Percentiles rank a stretch among this genome's conserved stretches.
Evolutionary conservation across 2,888 invertebrate species (phyloP).

Genomic region (Orthosia gothica): DNA sequence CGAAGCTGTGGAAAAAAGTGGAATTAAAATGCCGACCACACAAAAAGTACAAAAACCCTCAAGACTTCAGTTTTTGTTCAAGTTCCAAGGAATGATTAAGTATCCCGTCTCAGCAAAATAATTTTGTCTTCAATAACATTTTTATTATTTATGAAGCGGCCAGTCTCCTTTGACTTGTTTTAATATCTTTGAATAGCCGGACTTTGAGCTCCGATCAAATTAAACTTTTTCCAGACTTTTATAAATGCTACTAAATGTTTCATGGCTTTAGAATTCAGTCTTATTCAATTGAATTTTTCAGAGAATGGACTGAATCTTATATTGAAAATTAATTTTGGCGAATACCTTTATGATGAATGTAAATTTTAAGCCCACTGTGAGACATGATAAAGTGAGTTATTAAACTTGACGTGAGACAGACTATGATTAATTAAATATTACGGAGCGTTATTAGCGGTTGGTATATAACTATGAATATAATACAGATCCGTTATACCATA

Average conservation of each 20-base stretch:
- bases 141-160: slow-evolving; percentile 64
- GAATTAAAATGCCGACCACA: slow-evolving; percentile 35
- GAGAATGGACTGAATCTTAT: slow-evolving; percentile 4
- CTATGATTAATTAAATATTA: slow-evolving; percentile 38
- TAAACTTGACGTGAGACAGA: slow-evolving; percentile 12
- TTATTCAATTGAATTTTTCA: slow-evolving; percentile 39
- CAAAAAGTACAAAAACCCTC: slow-evolving; percentile 23
- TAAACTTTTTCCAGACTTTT: slow-evolving; percentile 45
- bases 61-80: slow-evolving; percentile 48
- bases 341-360: slow-evolving; percentile 1
- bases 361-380: slow-evolving; percentile 8
- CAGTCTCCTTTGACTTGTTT: slow-evolving; percentile 57
- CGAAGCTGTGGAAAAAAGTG: slow-evolving; percentile 13
- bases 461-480: neutral
- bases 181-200: slow-evolving; percentile 59
- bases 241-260: slow-evolving; percentile 40
- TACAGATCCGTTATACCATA: neutral
- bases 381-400: slow-evolving; percentile 23
- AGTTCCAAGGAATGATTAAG: slow-evolving; percentile 52
- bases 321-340: slow-evolving; percentile 8
- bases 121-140: slow-evolving; percentile 56
- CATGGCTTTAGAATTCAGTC: slow-evolving; percentile 37
- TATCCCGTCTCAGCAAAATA: slow-evolving; percentile 54
- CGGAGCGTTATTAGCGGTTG: slow-evolving; percentile 49
- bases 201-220: slow-evolving; percentile 55